phyloP scores from a whole-genome alignment of 2,797 vertebrate species.

The Acanthopagrus latus region DNA sequence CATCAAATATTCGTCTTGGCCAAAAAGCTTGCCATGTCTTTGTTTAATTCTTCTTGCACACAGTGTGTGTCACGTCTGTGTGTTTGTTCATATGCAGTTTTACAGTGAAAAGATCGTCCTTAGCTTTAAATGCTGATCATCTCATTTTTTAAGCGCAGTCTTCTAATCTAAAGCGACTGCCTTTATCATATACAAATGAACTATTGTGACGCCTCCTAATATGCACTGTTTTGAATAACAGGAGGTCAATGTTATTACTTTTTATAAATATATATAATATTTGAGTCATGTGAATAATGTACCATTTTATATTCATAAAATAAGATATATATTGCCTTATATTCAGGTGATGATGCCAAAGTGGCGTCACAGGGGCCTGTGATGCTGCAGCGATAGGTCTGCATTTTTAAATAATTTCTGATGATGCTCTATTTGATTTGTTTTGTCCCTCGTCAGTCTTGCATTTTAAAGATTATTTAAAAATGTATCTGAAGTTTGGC shows the following conservation, averaged over 20 bases:
- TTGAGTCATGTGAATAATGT: conserved; percentile 73
- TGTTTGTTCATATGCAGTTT: conserved; percentile 39
- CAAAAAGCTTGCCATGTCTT: conserved; percentile 4
- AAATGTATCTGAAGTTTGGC: conserved; percentile 11
- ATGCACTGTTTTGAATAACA: conserved; percentile 77
- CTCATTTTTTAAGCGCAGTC: conserved; percentile 67
- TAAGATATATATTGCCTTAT: conserved; percentile 59
- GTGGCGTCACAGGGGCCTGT: conserved; percentile 31
- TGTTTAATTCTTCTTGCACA: conserved; percentile 32
- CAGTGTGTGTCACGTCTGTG: conserved; percentile 23
- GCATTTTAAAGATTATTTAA: conserved; percentile 16
- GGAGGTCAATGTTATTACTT: conserved; percentile 46
- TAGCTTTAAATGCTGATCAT: conserved; percentile 64
- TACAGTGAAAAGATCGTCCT: conserved; percentile 12
- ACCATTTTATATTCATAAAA: conserved; percentile 54
- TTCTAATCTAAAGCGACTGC: conserved; percentile 54
- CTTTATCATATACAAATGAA: conserved; percentile 56
- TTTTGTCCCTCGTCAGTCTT: not conserved
- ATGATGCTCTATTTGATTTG: not conserved
- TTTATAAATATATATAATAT: conserved; percentile 54
- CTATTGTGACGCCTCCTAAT: conserved; percentile 57
- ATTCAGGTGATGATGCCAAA: conserved; percentile 62
- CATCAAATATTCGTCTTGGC: not conserved
- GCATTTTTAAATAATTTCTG: conserved; percentile 15
- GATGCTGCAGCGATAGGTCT: conserved; percentile 21